Base-by-base conservation (phyloP, 2,888 invertebrate species). In the Tetropium fuscum region DNA sequence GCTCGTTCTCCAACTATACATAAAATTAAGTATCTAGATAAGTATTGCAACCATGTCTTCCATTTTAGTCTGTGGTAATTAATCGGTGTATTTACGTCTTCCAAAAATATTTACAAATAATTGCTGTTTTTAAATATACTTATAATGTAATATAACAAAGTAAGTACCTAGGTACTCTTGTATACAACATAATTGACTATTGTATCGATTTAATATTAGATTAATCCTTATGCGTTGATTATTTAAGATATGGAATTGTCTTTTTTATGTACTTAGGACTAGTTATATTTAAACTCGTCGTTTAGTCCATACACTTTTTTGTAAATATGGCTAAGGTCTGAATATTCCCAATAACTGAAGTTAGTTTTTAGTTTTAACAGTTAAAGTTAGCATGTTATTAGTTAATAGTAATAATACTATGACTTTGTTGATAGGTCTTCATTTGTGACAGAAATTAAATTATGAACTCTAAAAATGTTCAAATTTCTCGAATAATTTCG, bases 1-100 rank as follows among this genome's bases (percentile, higher is more conserved):
- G n/a, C n/a, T n/a, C n/a, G n/a, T n/a, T n/a, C n/a, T n/a, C 27
- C 27, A 53, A 51, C 27, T 56, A 44, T 30, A 22, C 20, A 20
- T 22, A 27, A 43, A 7, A 25, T n/a, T 22, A 10, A 16, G 7
- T 27, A 13, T 38, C 13, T 22, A 45, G 38, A 38, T 15, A 55
- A 61, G 41, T 53, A 49, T 61, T 61, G 64, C 63, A 69, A 63
- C 67, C 55, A 66, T 68, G 72, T 72, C 72, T 72, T 70, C 70
- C 70, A 70, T 58, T 63, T 54, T 63, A 58, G 57, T 47, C 63
- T 58, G 58, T 53, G 47, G 57, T 61, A 57, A 54, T 53, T 53
- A 53, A 54, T 48, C 8, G 53, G 58, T 63, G 63, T 60, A 57
- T 53, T n/a, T n/a, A n/a, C n/a, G 62, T 64, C 63, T 61, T 62